Conservation (phyloP, 2,113 vertebrate species). For the Bettongia penicillata region DNA sequence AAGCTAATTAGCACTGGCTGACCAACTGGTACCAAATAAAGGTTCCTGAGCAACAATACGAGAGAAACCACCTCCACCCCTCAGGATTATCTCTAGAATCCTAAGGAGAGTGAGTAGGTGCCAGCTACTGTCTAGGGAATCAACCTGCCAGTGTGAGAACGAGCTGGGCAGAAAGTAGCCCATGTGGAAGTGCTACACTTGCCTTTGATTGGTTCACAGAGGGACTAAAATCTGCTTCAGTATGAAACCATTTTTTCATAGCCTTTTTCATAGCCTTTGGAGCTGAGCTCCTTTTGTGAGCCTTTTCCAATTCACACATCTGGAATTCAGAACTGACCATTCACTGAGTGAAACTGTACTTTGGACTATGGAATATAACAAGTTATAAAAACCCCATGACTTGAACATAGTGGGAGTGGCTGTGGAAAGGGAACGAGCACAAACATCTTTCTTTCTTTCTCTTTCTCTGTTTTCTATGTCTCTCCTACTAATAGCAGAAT, state of each 20-base stretch:
- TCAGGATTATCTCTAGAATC: background rate
- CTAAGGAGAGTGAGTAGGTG: background rate
- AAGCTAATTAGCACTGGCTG: background rate
- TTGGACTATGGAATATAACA: background rate
- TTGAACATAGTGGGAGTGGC: background rate
- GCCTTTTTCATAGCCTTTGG: background rate
- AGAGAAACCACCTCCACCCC: background rate
- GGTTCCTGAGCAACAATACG: background rate
- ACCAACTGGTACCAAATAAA: background rate
- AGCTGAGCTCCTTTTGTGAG: background rate
- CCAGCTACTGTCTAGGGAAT: background rate
- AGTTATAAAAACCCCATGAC: background rate
- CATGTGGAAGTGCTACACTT: background rate
- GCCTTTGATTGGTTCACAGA: background rate
- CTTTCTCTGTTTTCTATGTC: background rate
- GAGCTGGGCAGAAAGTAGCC: background rate
- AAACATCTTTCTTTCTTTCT: background rate
- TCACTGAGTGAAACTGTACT: background rate
- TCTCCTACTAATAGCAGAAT: background rate
- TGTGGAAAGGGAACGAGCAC: background rate
- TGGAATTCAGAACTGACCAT: background rate
- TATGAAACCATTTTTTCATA: background rate
- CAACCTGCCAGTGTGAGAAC: background rate
- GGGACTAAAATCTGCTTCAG: background rate
- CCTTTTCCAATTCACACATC: background rate